phyloP scores from a whole-genome alignment of 2,888 invertebrate species.

The Pollenia amentaria region DNA sequence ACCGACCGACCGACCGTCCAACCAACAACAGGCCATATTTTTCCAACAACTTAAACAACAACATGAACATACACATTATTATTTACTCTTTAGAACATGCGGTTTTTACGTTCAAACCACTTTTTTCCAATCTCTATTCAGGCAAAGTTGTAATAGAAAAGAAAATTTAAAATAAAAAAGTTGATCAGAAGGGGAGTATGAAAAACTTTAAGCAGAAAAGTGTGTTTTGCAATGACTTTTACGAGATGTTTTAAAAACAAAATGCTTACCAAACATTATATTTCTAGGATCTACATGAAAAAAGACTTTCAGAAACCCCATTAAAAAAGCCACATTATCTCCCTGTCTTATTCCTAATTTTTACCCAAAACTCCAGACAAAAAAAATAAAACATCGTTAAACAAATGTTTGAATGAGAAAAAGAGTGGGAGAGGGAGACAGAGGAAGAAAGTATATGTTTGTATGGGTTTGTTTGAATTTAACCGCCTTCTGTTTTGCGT shows the following conservation, averaged over 20 bases:
- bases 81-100: constrained; percentile 70
- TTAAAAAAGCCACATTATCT: constrained; percentile 53
- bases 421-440: neutral
- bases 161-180: neutral
- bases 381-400: neutral
- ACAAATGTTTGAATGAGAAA: neutral
- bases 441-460: neutral
- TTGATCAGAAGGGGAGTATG: neutral
- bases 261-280: neutral
- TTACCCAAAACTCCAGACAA: neutral
- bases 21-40: constrained; percentile 42
- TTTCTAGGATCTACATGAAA: neutral
- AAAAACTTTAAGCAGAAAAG: neutral
- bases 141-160: constrained; percentile 7
- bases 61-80: constrained; percentile 49
- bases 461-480: constrained; percentile 13
- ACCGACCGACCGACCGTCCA: too few species aligned
- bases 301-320: constrained; percentile 25
- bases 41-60: constrained; percentile 34
- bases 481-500: constrained; percentile 26
- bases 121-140: constrained; percentile 20
- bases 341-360: constrained; percentile 21
- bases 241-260: constrained; percentile 21
- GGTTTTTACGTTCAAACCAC: constrained; percentile 58
- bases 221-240: constrained; percentile 60